Conservation (phyloP, 2,888 invertebrate species). For the Phorcus lineatus region DNA sequence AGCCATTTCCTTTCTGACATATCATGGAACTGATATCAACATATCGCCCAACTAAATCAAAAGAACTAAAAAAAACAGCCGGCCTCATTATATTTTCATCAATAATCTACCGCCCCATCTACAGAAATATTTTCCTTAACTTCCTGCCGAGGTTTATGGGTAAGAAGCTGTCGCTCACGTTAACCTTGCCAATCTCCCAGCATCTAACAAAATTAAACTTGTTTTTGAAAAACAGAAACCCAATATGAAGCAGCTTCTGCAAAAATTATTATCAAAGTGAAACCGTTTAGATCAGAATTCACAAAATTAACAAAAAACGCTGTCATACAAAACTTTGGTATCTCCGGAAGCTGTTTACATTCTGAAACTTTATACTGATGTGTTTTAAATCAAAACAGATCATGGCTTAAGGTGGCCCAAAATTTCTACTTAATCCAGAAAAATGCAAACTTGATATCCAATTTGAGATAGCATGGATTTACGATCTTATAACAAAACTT, state of each 20-base stretch:
- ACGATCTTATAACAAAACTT: conserved; percentile 22
- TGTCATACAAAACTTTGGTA: conserved; percentile 24
- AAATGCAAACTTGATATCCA: conserved; percentile 26
- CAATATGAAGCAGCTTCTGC: conserved; percentile 3
- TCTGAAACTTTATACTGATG: conserved; percentile 25
- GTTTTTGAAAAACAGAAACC: conserved; percentile 24
- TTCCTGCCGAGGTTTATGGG: conserved; percentile 13
- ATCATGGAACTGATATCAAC: conserved; percentile 15
- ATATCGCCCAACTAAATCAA: conserved; percentile 21
- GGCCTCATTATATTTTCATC: conserved; percentile 23
- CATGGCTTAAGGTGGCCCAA: conserved; percentile 22
- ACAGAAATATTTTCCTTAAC: conserved; percentile 13
- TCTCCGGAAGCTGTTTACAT: conserved; percentile 22
- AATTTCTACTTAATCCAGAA: conserved; percentile 18
- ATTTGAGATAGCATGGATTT: conserved; percentile 10
- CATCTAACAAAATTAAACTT: conserved; percentile 25
- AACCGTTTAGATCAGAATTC: conserved; percentile 22
- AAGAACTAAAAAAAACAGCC: conserved; percentile 4
- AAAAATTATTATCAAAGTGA: conserved; percentile 25
- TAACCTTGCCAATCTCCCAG: conserved; percentile 5
- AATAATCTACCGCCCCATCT: conserved; percentile 13
- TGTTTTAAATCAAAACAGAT: conserved; percentile 29
- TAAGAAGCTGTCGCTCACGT: conserved; percentile 4
- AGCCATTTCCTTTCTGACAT: conserved; percentile 19
- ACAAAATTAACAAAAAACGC: conserved; percentile 19